A percentile compares a stretch with the other conserved stretches of the same genome.
These are phyloP conservation scores for Himantopus leucocephalus DNA, from an alignment of 2,113 vertebrate genomes.

Conservation along the genomic window DNA sequence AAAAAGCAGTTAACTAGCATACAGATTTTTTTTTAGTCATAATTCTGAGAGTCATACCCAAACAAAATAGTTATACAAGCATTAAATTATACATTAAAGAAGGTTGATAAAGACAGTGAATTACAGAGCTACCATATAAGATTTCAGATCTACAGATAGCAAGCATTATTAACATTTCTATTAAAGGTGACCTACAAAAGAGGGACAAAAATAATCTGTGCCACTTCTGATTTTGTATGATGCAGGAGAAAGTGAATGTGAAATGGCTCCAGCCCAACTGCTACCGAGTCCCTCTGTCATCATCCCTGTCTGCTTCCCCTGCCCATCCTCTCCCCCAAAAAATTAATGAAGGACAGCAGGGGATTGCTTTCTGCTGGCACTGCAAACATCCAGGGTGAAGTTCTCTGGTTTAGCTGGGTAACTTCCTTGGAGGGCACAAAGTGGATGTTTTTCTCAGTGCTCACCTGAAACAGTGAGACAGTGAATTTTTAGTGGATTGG, in stretches of 20 bases:
- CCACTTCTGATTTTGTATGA: not conserved
- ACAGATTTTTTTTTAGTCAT: not conserved
- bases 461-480: not conserved
- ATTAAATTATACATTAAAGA: slow-evolving; percentile 65
- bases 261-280: not conserved
- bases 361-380: not conserved
- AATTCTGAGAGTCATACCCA: slow-evolving; percentile 55
- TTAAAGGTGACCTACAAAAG: slow-evolving; percentile 55
- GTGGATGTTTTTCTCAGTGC: not conserved
- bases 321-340: no score
- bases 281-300: not conserved
- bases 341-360: not conserved
- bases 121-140: slow-evolving; percentile 19
- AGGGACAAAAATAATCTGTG: slow-evolving; percentile 28
- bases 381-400: not conserved
- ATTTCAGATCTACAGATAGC: slow-evolving; percentile 46
- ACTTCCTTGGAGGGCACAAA: not conserved
- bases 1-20: slow-evolving; percentile 49
- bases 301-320: not conserved
- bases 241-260: not conserved
- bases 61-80: slow-evolving; percentile 47
- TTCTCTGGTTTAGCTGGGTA: not conserved
- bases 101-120: slow-evolving; percentile 32
- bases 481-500: not conserved
- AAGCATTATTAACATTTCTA: slow-evolving; percentile 45